phyloP scores from a whole-genome alignment of 2,888 invertebrate genomes.

The Caenorhabditis drosophilae region DNA sequence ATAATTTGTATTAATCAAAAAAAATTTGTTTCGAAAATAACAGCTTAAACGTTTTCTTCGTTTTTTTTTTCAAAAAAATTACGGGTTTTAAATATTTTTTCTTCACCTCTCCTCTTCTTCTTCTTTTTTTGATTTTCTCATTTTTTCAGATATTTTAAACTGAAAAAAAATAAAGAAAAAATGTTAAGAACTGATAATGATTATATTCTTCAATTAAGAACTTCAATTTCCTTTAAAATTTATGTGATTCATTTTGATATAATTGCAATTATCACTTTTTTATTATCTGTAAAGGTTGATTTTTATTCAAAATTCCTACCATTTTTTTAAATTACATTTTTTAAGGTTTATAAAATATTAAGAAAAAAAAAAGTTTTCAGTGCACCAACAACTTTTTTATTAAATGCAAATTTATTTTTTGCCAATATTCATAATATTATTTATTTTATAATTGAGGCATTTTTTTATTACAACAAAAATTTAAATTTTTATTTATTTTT shows the following conservation, averaged over 20 bases:
- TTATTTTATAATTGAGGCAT: constrained; percentile 20
- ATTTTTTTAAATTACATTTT: not conserved
- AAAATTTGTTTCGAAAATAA: too few relatives aligned
- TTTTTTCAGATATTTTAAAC: not conserved
- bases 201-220: constrained; percentile 10
- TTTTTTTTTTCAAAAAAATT: too few relatives aligned
- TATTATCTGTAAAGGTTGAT: constrained; percentile 17
- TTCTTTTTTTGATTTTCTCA: not conserved
- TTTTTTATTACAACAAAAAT: too few relatives aligned
- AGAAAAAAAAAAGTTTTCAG: constrained; percentile 17
- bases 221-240: constrained; percentile 10
- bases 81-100: too few relatives aligned
- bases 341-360: constrained; percentile 10
- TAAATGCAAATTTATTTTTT: constrained; percentile 14
- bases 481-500: too few relatives aligned
- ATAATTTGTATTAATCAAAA: too few relatives aligned
- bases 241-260: constrained; percentile 23
- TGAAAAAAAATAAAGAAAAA: not conserved
- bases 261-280: constrained; percentile 5
- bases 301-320: not conserved
- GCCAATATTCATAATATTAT: constrained; percentile 16
- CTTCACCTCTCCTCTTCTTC: not conserved
- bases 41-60: too few relatives aligned
- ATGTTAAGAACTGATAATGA: not conserved
- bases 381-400: constrained; percentile 16